phyloP scores from a whole-genome alignment of 2,797 vertebrate species.

The Coregonus sp. region DNA sequence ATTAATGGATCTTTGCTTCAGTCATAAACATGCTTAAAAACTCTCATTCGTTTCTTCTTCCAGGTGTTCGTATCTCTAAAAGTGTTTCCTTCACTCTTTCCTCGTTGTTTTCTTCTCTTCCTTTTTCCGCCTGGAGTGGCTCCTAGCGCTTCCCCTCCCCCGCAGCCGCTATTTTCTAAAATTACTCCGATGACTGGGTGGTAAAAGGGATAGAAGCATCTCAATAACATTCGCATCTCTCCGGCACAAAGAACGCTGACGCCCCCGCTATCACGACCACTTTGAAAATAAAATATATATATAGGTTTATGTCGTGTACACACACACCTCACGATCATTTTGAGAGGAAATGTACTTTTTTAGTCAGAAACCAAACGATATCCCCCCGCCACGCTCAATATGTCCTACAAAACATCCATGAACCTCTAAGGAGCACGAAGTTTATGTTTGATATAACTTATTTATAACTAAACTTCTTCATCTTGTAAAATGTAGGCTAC shows the following conservation, averaged over 20 bases:
- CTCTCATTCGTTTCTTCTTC: background rate
- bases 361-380: background rate
- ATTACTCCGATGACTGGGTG: slow-evolving; percentile 34
- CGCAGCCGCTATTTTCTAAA: slow-evolving; percentile 39
- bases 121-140: slow-evolving; percentile 39
- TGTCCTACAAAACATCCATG: background rate
- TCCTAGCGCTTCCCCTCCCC: slow-evolving; percentile 23
- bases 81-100: slow-evolving; percentile 36
- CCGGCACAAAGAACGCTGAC: slow-evolving; percentile 9
- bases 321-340: slow-evolving; percentile 28
- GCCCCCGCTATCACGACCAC: slow-evolving; percentile 49
- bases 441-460: too few relatives aligned
- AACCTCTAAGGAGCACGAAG: background rate
- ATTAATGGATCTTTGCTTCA: too few relatives aligned
- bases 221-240: background rate
- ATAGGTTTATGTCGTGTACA: slow-evolving; percentile 21
- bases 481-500: too few relatives aligned
- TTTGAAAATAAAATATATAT: slow-evolving; percentile 9
- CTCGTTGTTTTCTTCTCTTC: slow-evolving; percentile 38
- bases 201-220: background rate
- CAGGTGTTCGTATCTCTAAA: background rate
- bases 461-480: too few relatives aligned
- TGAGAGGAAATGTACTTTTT: background rate
- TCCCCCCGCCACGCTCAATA: background rate
- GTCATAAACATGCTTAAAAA: background rate